phyloP scores from a whole-genome alignment of 2,113 vertebrate genomes.

The Crotophaga sulcirostris region DNA sequence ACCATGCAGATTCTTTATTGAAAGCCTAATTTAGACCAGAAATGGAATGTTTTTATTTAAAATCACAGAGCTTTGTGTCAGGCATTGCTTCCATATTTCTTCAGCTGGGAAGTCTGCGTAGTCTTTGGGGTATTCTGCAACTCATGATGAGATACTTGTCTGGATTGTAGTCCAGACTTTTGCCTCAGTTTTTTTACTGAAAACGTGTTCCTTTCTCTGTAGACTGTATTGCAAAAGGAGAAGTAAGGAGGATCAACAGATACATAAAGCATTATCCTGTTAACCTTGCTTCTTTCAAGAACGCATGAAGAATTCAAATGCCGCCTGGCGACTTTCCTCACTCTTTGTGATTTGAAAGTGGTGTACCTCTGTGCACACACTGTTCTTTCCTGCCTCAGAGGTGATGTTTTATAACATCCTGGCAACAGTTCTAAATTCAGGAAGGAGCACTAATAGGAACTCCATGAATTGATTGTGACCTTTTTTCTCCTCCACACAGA shows the following conservation, averaged over 20 bases:
- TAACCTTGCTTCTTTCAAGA: not conserved
- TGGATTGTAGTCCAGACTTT: not conserved
- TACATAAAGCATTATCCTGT: not conserved
- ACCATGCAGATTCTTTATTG: not conserved
- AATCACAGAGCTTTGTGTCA: not conserved
- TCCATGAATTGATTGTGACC: not conserved
- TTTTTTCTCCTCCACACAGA: not conserved
- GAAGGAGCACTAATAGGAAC: not conserved
- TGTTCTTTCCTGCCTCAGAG: not conserved
- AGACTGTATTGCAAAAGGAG: not conserved
- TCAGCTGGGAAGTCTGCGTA: not conserved
- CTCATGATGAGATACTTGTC: rapidly evolving
- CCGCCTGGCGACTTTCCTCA: rapidly evolving
- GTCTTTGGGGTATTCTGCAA: not conserved
- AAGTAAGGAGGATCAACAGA: not conserved
- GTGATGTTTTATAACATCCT: not conserved
- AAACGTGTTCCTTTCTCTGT: not conserved
- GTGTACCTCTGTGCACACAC: not conserved
- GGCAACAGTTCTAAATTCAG: not conserved
- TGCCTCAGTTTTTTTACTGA: not conserved
- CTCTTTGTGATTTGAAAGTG: not conserved
- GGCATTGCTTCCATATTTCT: not conserved
- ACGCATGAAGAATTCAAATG: not conserved
- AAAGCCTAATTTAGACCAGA: not conserved
- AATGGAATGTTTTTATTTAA: not conserved